Evolutionary conservation across 64 coral and sea anemone species (phyloP), one percentile per base, ranked within the genome.

Genomic region (Platygyra sinensis): DNA sequence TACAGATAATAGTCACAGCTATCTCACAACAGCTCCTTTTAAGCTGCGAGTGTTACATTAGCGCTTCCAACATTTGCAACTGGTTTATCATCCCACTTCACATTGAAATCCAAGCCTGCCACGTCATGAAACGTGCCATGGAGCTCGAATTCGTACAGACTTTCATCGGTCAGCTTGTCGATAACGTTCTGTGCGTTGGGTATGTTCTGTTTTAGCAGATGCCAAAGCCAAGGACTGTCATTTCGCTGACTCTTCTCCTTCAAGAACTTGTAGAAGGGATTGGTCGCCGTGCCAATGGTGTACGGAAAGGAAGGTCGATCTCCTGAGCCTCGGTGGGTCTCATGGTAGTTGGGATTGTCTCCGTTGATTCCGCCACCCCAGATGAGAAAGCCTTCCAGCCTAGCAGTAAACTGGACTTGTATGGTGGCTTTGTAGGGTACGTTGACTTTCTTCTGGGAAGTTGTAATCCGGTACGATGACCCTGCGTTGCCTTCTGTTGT

Each of bases 361-460:
- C 93, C 93, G 67, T 95, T 69, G 30, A 78, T 62, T 29, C 89
- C 93, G 54, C 89, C 93, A 39, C 93, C 93, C 88, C 89, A 91
- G 2, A 75, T 86, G 16, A 95, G 83, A 62, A 95, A 95, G 5
- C 93, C 93, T 29, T 95, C 93, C 11, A 95, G 67, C 55, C 79
- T 77, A 3, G 93, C 89, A 14, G 93, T 87, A 89, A 91, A 95
- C 4, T 91, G 89, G 1, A 72, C 89, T 36, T 87, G 77, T 33
- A 95, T 75, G 4, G 67, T 91, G 12, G 93, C 93, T 28, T 89
- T 95, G 77, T 95, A 95, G 7, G 93, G 59, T 18, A 91, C 80
- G 73, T 86, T 10, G 72, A 72, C 24, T 51, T 76, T 78, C 54
- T 28, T 76, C 72, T 73, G 52, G 14, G 75, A 62, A 9, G 90